Base-by-base conservation (phyloP, 1,140 invertebrate species). In the Popillia japonica region DNA sequence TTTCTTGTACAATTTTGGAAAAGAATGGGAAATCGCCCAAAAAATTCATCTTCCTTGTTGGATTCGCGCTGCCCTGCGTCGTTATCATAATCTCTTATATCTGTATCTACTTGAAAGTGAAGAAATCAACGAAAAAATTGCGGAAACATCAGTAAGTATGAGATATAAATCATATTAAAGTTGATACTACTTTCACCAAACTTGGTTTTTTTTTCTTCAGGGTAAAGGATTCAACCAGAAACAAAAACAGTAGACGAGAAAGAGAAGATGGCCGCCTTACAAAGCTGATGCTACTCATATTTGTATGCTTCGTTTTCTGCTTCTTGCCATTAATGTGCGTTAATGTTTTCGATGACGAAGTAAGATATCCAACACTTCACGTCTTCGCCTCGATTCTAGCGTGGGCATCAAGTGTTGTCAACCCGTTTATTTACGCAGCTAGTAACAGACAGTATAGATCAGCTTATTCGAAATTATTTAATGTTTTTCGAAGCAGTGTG, bases 321-420 rank as follows among this genome's bases (percentile, higher is more conserved):
- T 97, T 96, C 87, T 89, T 96, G 75, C 95, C 95, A 0, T 87
- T 96, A 44, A 95, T 96, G 93, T 88, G 96, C 72, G 93, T 93
- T 81, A 96, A 96, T 86, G 94, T 96, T 11, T 90, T 93, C 55
- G 94, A 95, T 84, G 93, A 96, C 82, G 90, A 92, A 27, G 90
- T 92, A 61, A 88, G 86, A 0, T 92, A 92, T 81, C 95, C 95
- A 9, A 90, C 90, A 83, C 82, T 96, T 0, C 94, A 96, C 83
- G 91, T 96, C 10, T 87, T 95, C 40, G 94, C 93, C 0, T 96
- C 95, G 0, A 91, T 96, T 34, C 87, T 96, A 73, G 94, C 94
- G 0, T 96, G 95, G 95, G 93, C 93, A 0, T 96, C 94, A 0
- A 92, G 94, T 68, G 94, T 96, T 41, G 91, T 96, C 80, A 96